phyloP scores from a whole-genome alignment of 2,113 vertebrate species.

The Paradisaea rubra region DNA sequence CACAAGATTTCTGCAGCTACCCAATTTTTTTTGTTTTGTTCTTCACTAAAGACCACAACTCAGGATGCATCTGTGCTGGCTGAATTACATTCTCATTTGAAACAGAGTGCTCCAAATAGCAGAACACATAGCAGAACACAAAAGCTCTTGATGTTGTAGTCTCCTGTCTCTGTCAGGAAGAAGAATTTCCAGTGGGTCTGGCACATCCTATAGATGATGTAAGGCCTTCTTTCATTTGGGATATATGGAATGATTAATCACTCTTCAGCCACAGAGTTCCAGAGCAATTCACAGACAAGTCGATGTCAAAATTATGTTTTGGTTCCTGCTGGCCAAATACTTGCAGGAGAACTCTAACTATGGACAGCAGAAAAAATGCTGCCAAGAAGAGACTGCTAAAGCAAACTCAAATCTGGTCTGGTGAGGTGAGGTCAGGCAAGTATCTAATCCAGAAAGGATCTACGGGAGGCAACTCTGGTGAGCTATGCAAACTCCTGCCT shows the following conservation, averaged over 20 bases:
- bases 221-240: background rate
- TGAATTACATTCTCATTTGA: background rate
- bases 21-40: background rate
- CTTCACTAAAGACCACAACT: background rate
- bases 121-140: background rate
- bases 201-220: background rate
- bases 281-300: background rate
- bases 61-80: background rate
- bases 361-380: background rate
- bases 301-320: background rate
- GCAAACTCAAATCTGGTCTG: background rate
- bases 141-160: background rate
- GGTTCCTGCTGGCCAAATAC: background rate
- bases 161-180: background rate
- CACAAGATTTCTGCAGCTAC: background rate
- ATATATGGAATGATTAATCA: background rate
- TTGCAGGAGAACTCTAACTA: background rate
- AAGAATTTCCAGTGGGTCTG: background rate
- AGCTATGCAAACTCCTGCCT: background rate
- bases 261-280: background rate
- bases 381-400: background rate
- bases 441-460: background rate
- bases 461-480: accelerated
- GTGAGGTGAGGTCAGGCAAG: background rate
- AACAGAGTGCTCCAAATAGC: background rate